Base-by-base conservation (phyloP, 2,113 vertebrate species). In the Prinia subflava region DNA sequence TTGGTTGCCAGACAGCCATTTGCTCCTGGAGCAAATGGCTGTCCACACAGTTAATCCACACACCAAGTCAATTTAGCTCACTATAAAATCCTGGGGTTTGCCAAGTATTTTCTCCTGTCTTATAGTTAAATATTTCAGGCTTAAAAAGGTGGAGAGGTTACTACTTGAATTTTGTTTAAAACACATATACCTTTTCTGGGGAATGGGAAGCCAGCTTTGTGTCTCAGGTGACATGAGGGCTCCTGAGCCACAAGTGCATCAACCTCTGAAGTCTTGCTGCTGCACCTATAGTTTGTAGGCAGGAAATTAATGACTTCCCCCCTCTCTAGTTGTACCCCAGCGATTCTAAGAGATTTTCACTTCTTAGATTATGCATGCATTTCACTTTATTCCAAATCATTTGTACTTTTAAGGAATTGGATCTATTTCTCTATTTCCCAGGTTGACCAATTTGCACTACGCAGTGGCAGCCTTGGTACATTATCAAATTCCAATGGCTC, bases 141-240 rank as follows among this genome's bases (percentile, higher is more conserved):
- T 82, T 70, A 10, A 67, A 65, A 75, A 70, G 6, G 12, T 11
- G 2, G 4, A 3, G 27, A 0, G 15, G 4, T n/a, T 69, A 35
- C 81, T 30, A n/a, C 19, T 44, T 62, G 44, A n/a, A 41, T 53
- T 83, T 41, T 46, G 3, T 64, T 70, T 69, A n/a, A 65, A 90
- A 63, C 11, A 46, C 0, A 0, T n/a, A 11, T 30, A 22, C 1
- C n/a, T 83, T n/a, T 83, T 39, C n/a, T 57, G 10, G 31, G 35
- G 33, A 78, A 50, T 23, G 12, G 41, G 30, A 24, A 74, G 17
- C 0, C 28, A 70, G 8, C 8, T 95, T 64, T 74, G 27, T 56
- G 5, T 30, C 41, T 42, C 20, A 77, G 37, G 60, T 41, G 11
- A 57, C 20, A 46, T 0, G 1, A 41, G 13, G 20, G 6, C 4